A percentile compares a stretch with the other conserved stretches of the same genome.
phyloP scores from a whole-genome alignment of 2,797 vertebrate genomes.

The Pseudopleuronectes americanus region DNA sequence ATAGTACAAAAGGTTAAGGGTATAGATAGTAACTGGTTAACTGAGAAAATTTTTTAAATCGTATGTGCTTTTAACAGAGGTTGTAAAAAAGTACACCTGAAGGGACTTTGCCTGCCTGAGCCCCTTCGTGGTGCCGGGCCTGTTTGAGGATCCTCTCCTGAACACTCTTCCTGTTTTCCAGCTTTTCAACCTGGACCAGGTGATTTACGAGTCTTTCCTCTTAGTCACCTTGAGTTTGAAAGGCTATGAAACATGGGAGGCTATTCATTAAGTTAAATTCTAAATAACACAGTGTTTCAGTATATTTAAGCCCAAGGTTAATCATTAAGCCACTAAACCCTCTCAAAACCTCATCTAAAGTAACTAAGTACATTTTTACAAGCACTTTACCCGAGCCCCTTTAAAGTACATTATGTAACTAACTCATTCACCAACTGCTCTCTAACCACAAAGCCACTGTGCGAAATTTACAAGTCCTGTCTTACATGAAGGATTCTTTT shows the following conservation, averaged over 20 bases:
- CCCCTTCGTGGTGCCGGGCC: neutral
- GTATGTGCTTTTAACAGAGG: too few relatives aligned
- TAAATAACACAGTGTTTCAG: too few relatives aligned
- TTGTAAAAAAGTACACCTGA: too few relatives aligned
- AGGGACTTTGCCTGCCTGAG: neutral
- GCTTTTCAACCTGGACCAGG: neutral
- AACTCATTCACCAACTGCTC: neutral
- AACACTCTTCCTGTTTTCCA: neutral
- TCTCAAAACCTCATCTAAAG: neutral
- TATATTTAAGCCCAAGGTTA: neutral
- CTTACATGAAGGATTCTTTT: neutral
- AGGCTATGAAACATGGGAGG: neutral
- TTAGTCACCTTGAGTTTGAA: neutral
- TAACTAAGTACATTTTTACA: neutral
- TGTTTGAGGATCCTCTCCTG: neutral
- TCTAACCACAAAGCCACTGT: neutral
- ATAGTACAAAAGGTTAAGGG: too few relatives aligned
- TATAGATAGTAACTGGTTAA: too few relatives aligned
- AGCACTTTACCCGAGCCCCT: too few relatives aligned
- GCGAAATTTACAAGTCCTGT: too few relatives aligned
- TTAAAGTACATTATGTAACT: neutral
- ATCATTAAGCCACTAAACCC: neutral
- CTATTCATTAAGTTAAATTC: neutral
- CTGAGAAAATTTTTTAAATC: too few relatives aligned
- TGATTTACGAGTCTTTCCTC: conserved; percentile 18